Evolutionary conservation across 2,113 vertebrate genomes (phyloP), one percentile per base, ranked within the genome.

Genomic region (Carassius auratus): DNA sequence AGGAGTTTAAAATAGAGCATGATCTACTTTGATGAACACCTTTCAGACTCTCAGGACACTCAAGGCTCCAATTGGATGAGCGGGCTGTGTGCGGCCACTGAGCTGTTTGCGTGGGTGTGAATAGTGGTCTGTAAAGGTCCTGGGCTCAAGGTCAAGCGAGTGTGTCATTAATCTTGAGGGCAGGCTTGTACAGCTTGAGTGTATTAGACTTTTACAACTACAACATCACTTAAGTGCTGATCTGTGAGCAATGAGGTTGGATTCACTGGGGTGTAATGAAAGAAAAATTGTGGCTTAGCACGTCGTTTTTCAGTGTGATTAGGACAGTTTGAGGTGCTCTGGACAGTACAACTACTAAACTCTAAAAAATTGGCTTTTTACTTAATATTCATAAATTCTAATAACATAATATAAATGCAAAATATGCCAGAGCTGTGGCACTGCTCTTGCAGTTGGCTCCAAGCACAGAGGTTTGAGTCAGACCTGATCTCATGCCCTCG

Each of bases 1-100:
- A 81, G 64, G 76, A 38, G 64, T 38, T 61, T n/a, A 71, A 86
- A 86, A 80, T 83, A 79, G 57, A 66, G 38, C 61, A 13, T 50
- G 57, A 73, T 57, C 84, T 84, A 83, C 52, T 87, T 86, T 83
- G 19, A 45, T 55, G 68, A 38, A 57, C 23, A 48, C 26, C 7
- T 71, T n/a, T 42, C 45, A 73, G 30, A 15, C 21, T 59, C 21
- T 66, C 48, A 13, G 57, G 13, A 36, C 57, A 4, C 26, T 68
- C 36, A 12, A 68, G 48, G 50, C 59, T 81, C 30, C n/a, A 68
- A 59, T 52, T 38, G 62, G 81, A 82, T 85, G 30, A 83, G 73
- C 13, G 33, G 23, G 76, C 73, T 68, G 66, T 15, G 21, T 64
- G 62, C 9, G 21, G 64, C 64, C 76, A 79, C 84, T 9, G 14